Conservation (phyloP, 2,113 vertebrate genomes). For the Azemiops feae region DNA sequence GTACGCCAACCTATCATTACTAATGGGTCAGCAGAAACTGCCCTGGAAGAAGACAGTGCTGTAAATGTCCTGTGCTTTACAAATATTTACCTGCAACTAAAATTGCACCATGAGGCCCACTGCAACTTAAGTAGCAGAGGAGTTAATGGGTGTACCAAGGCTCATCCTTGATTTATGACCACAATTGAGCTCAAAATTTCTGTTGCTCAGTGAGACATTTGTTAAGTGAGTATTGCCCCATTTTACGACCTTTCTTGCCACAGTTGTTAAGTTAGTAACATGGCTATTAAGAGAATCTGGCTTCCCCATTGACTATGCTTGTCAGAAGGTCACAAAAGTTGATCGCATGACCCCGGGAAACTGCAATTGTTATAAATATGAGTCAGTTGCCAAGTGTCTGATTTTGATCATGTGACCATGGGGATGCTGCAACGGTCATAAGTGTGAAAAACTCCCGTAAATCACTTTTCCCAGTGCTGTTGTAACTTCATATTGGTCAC, state of each 20-base stretch:
- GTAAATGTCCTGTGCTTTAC: not conserved
- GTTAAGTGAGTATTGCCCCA: not conserved
- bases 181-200: not conserved
- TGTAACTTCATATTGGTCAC: not conserved
- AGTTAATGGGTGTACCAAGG: not conserved
- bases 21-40: not conserved
- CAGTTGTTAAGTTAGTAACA: not conserved
- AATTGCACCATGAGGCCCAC: not conserved
- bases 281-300: not conserved
- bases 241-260: not conserved
- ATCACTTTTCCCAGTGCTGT: not conserved
- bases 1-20: not conserved
- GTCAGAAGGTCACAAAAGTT: not conserved
- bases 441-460: not conserved
- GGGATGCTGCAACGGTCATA: not conserved
- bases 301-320: not conserved
- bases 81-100: not conserved
- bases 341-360: not conserved
- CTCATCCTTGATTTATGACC: not conserved
- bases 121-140: not conserved
- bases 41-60: not conserved
- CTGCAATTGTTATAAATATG: not conserved
- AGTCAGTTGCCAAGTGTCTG: not conserved
- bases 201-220: not conserved
- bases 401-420: not conserved